Base-by-base conservation (phyloP, 2,888 invertebrate species). In the Drosophila stalkeri region DNA sequence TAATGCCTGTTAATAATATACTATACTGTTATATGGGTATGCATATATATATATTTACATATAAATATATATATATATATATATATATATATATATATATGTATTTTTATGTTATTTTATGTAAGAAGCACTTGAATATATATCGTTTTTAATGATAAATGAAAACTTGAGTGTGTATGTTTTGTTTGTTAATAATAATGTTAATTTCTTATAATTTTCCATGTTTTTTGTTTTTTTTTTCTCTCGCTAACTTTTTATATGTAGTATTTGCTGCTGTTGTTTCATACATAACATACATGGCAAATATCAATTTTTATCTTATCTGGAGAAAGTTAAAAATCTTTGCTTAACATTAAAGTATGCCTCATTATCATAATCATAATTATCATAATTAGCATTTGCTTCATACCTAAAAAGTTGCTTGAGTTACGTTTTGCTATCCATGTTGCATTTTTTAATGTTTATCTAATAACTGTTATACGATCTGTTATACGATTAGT, bases 61-160 rank as follows among this genome's bases (percentile, higher is more conserved):
- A 77, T 81, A 77, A 74, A 79, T 74, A 72, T 70, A 66, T 75
- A 49, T 75, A 75, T 82, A 77, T 82, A 71, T 79, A 72, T 80
- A 74, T 75, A 64, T 72, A 61, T 79, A 75, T 81, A 78, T 74
- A 78, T 77, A 72, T 70, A 66, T 74, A 47, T 76, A 75, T 82
- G 73, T 81, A 69, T 81, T 75, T 75, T 64, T 72, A 74, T 91
- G 54, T 72, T 87, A 82, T 81, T 92, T 92, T 92, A 92, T 92
- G 91, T 92, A 92, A 92, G 92, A 92, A 92, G 92, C 92, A 92
- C 92, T 92, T 92, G 92, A 92, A 92, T 92, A 92, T 92, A 92
- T 92, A 92, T 92, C 90, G 90, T 80, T 80, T 77, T 76, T 91
- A 91, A 92, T 91, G 89, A 89, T 91, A 91, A 92, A 91, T 81